Conservation (phyloP, 2,888 invertebrate species). For the Thalpophila matura region DNA sequence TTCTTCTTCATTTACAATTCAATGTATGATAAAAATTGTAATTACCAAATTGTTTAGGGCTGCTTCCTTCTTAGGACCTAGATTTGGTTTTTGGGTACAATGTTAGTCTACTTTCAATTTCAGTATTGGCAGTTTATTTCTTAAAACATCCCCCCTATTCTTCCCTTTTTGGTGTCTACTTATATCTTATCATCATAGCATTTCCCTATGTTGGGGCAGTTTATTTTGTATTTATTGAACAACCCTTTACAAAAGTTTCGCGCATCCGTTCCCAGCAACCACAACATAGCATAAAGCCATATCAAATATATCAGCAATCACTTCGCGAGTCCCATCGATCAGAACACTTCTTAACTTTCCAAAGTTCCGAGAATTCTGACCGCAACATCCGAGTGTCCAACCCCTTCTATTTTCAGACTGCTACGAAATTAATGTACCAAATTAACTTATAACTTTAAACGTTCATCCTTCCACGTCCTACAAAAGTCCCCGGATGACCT, state of each 20-base stretch:
- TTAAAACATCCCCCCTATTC: background rate
- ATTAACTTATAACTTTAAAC: slow-evolving; percentile 48
- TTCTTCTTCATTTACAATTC: no score
- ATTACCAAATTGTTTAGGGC: no score
- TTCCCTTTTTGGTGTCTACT: background rate
- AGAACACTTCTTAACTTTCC: slow-evolving; percentile 16
- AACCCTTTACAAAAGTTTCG: slow-evolving; percentile 12
- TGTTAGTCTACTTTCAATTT: background rate
- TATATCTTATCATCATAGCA: background rate
- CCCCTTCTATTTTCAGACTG: slow-evolving; percentile 31
- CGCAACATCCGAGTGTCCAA: slow-evolving; percentile 12
- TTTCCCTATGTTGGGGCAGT: background rate
- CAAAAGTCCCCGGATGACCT: slow-evolving; percentile 46
- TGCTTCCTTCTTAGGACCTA: background rate
- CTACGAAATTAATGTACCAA: slow-evolving; percentile 46
- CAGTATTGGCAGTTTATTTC: background rate
- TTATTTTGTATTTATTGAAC: slow-evolving; percentile 7
- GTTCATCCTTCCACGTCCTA: slow-evolving; percentile 19
- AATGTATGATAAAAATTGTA: no score
- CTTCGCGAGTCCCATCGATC: slow-evolving; percentile 32
- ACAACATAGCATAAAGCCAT: slow-evolving; percentile 16
- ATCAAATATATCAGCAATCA: slow-evolving; percentile 30
- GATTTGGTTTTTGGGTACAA: background rate
- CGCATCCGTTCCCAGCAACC: background rate
- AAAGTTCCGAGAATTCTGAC: slow-evolving; percentile 14